These are phyloP conservation scores for Sphenopsis melanotis DNA, from an alignment of 2,797 vertebrate species.

Conservation along the genomic window DNA sequence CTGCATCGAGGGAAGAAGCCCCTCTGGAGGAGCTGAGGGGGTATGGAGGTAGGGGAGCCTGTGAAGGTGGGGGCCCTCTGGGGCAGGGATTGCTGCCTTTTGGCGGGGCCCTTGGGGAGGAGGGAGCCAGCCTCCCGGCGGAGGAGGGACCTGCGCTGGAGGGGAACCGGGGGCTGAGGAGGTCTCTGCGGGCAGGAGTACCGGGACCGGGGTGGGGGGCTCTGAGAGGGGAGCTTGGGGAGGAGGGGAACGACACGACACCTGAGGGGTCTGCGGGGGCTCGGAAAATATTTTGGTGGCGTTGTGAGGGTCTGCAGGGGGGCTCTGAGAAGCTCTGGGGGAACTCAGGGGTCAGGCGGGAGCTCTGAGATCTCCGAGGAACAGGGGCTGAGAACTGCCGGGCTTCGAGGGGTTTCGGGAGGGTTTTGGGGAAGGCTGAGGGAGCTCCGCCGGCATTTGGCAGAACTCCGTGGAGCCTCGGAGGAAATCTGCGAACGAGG, in stretches of 20 bases:
- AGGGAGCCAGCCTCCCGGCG: neutral
- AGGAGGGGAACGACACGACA: no score
- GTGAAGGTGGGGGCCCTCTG: neutral
- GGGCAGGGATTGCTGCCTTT: neutral
- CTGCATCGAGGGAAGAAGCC: neutral
- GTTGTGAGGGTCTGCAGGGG: neutral
- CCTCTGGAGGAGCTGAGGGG: neutral
- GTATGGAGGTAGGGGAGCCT: neutral
- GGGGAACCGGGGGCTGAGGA: neutral
- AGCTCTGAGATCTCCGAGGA: neutral
- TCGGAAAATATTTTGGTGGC: neutral
- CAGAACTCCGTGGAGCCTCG: neutral
- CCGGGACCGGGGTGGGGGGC: neutral
- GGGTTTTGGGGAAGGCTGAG: neutral
- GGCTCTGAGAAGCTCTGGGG: neutral
- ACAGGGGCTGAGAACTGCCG: neutral
- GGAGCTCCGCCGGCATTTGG: neutral
- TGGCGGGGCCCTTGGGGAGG: neutral
- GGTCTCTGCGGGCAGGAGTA: neutral
- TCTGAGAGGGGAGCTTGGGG: neutral
- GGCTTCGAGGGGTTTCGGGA: neutral
- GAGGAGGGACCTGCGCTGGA: conserved; percentile 14
- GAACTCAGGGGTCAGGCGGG: neutral
- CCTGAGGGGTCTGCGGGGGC: neutral
- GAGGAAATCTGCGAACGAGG: neutral